phyloP scores from a whole-genome alignment of 2,888 invertebrate genomes.

The Eretmocerus hayati region DNA sequence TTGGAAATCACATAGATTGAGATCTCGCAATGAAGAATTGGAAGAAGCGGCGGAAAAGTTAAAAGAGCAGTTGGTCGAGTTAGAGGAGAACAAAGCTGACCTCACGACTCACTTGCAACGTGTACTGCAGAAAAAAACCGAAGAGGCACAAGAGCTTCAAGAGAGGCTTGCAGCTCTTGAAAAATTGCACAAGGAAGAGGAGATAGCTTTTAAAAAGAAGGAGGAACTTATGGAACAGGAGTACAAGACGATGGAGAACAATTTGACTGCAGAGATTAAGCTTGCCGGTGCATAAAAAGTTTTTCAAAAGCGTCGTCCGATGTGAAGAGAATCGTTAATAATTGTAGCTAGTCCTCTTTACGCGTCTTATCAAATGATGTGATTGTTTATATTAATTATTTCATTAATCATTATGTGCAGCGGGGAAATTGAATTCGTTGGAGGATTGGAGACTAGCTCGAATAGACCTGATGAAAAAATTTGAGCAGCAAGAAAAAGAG shows the following conservation, averaged over 20 bases:
- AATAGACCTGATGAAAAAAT: constrained; percentile 77
- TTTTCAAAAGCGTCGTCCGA: no score
- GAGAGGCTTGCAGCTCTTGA: constrained; percentile 72
- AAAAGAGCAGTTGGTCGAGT: constrained; percentile 55
- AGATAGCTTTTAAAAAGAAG: constrained; percentile 58
- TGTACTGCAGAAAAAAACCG: constrained; percentile 60
- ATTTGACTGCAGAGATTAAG: constrained; percentile 81
- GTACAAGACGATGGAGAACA: constrained; percentile 73
- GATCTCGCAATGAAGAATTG: constrained; percentile 59
- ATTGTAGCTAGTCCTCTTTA: neutral
- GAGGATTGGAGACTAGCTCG: constrained; percentile 87
- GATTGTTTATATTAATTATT: neutral
- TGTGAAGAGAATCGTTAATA: no score
- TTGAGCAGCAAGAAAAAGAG: constrained; percentile 69
- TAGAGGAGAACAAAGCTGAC: constrained; percentile 78
- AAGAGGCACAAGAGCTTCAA: constrained; percentile 59
- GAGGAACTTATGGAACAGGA: constrained; percentile 65
- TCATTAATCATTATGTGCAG: no score
- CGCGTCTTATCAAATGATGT: neutral
- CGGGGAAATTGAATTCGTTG: constrained; percentile 80
- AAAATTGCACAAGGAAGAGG: constrained; percentile 62
- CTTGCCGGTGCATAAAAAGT: constrained; percentile 48
- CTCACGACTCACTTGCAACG: constrained; percentile 76
- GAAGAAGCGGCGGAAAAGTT: constrained; percentile 65
- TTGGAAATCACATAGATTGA: constrained; percentile 51